phyloP scores from a whole-genome alignment of 2,888 invertebrate genomes.

The Agrenia bidenticulata region DNA sequence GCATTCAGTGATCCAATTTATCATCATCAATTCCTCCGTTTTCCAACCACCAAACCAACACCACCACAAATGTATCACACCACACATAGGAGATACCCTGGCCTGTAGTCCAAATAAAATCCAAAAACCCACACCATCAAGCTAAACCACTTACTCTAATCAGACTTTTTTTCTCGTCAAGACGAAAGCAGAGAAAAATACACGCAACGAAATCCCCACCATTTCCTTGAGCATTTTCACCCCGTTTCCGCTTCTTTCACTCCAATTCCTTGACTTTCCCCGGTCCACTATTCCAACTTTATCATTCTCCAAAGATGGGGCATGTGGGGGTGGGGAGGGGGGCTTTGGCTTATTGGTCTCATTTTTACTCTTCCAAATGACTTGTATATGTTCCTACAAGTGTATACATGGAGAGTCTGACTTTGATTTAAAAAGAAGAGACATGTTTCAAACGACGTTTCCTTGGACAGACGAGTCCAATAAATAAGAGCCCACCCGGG shows the following conservation, averaged over 20 bases:
- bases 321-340: no score
- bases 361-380: no score
- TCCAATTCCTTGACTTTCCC: conserved; percentile 13
- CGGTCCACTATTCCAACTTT: no score
- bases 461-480: conserved; percentile 9
- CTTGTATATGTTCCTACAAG: no score
- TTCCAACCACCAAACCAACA: conserved; percentile 33
- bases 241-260: conserved; percentile 17
- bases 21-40: conserved; percentile 51
- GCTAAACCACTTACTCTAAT: conserved; percentile 26
- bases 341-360: no score
- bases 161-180: conserved; percentile 5
- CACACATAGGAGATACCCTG: not conserved
- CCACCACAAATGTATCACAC: not conserved
- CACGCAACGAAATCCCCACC: conserved; percentile 1
- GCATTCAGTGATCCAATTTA: conserved; percentile 51
- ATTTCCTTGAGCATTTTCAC: conserved; percentile 17
- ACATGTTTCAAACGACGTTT: conserved; percentile 12
- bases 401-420: not conserved
- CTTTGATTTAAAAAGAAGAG: not conserved
- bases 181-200: not conserved
- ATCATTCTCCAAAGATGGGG: no score
- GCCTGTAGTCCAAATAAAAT: conserved; percentile 5
- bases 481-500: conserved; percentile 6
- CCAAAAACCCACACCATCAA: conserved; percentile 2